Conservation (phyloP, 2,888 invertebrate genomes). For the Capitulum mitella region DNA sequence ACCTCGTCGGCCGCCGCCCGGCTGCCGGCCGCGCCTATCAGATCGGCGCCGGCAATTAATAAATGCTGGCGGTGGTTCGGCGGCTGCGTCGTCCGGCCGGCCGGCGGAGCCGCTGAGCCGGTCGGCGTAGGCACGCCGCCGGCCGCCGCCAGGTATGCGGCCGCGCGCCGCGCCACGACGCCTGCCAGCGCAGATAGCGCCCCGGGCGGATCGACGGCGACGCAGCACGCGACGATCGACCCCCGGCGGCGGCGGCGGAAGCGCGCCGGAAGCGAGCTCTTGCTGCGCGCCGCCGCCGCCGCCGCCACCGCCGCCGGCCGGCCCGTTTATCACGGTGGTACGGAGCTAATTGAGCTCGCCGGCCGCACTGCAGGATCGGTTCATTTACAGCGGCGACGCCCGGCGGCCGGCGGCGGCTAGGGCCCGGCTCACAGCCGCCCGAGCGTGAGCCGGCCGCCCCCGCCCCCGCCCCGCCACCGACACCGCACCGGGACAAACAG, state of each 20-base stretch:
- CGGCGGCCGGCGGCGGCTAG: neutral
- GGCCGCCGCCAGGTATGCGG: neutral
- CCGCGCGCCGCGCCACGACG: neutral
- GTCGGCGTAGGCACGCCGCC: too few relatives aligned
- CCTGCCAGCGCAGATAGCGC: neutral
- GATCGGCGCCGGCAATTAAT: neutral
- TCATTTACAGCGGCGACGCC: neutral
- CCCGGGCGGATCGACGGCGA: neutral
- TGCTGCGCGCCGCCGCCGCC: neutral
- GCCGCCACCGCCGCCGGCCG: neutral
- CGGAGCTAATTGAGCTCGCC: neutral
- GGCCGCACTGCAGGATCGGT: neutral
- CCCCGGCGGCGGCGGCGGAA: constrained; percentile 1
- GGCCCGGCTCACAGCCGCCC: neutral
- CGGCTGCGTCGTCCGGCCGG: neutral
- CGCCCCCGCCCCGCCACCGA: neutral
- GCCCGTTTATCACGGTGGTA: neutral
- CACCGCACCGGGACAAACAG: neutral
- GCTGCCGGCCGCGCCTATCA: neutral
- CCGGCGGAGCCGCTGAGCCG: neutral
- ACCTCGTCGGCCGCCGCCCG: neutral
- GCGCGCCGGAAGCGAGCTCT: neutral
- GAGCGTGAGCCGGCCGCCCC: neutral
- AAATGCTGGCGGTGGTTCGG: neutral
- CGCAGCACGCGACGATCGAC: neutral